These are phyloP conservation scores for Siniperca undulata DNA, from an alignment of 2,797 vertebrate genomes.

Conservation along the genomic window DNA sequence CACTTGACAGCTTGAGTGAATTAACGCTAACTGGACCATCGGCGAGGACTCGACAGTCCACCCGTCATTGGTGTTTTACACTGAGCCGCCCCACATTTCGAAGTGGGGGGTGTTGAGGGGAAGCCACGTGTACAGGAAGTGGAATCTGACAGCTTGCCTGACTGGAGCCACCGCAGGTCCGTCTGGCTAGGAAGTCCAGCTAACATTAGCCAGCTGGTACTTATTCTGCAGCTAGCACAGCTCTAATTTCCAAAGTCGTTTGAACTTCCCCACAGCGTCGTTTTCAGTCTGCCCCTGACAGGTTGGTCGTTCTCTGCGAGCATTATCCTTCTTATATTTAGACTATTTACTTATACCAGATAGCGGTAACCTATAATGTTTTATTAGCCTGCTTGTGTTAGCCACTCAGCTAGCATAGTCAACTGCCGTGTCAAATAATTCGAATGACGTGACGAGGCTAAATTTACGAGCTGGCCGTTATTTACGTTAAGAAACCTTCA, in stretches of 20 bases:
- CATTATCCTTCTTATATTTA: not conserved
- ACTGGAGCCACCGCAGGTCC: constrained; percentile 26
- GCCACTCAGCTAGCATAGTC: constrained; percentile 24
- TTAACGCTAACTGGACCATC: not conserved
- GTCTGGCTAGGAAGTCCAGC: constrained; percentile 37
- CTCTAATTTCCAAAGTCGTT: not conserved
- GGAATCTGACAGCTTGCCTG: constrained; percentile 45
- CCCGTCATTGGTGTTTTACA: accelerated
- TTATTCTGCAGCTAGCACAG: not conserved
- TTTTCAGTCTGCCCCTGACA: not conserved
- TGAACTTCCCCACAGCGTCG: not conserved
- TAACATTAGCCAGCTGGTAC: constrained; percentile 27
- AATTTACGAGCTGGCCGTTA: not conserved
- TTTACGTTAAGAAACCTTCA: accelerated
- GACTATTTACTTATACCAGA: accelerated
- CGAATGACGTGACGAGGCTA: constrained; percentile 8
- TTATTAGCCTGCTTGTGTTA: constrained; percentile 16
- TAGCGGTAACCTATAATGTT: not conserved
- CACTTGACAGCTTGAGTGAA: not conserved
- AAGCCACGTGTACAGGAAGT: constrained; percentile 83
- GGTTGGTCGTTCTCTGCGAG: constrained; percentile 9
- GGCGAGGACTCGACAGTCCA: accelerated
- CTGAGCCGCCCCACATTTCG: not conserved
- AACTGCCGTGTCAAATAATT: not conserved
- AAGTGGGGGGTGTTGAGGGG: not conserved